Evolutionary conservation across 64 coral and sea anemone species (phyloP), one percentile per base, ranked within the genome.

Genomic region (Porites australiensis): DNA sequence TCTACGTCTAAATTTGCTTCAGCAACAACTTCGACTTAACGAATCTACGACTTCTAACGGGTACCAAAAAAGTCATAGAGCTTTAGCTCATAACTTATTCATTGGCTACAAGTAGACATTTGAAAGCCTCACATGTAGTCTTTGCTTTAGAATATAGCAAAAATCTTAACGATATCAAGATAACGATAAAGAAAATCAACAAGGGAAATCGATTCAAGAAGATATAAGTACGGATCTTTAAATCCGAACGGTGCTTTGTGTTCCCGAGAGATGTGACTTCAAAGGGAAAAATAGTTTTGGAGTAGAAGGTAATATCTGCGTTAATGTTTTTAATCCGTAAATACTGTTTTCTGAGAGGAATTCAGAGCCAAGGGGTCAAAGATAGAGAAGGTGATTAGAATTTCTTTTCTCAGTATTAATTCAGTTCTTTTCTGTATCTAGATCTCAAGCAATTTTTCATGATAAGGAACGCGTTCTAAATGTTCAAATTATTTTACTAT

Each of bases 11-110:
- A 55, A 22, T 78, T 3, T 10, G 9, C 2, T 8, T 20, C 13
- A n/a, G 8, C 2, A 23, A 64, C 19, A 66, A 64, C 3, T 50
- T 18, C 1, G 4, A 66, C 59, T 83, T 9, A 47, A 83, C 79
- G 79, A 44, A 83, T 47, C 18, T 44, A 46, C 66, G 79, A 65
- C 10, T 67, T 82, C 44, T 46, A 66, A 83, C 79, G 66, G 79
- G 79, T 83, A 83, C 79, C 79, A 83, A 83, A 83, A 37, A 61
- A 82, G 20, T 82, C 22, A 82, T 8, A 37, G 54, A 12, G 13
- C 75, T 19, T 20, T 44, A 64, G 8, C 79, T 83, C 44, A 83
- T 83, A 46, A 83, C 7, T 83, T 83, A 83, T 83, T 83, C 60
- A 83, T 83, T 62, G 6, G 37, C 45, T 43, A 44, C 45, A 37